Evolutionary conservation across 2,888 invertebrate genomes (phyloP).

Genomic region (Chrysina gloriosa): DNA sequence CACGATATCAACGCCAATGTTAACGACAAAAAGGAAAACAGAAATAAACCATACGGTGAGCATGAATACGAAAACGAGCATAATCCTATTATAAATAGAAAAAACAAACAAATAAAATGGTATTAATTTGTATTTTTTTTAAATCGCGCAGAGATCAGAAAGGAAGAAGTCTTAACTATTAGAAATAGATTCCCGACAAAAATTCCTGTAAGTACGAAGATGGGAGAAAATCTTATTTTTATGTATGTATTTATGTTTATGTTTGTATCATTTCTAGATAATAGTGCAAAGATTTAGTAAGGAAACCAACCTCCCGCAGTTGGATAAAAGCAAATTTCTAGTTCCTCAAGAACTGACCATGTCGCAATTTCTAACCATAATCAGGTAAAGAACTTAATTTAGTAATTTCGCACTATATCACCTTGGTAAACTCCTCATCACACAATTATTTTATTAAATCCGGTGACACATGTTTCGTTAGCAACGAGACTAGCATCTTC

Average conservation of each 20-base stretch:
- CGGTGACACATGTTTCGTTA: too few relatives aligned
- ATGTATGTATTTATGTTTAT: not conserved
- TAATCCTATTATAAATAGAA: too few relatives aligned
- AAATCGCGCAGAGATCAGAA: slow-evolving; percentile 71
- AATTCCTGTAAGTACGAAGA: slow-evolving; percentile 83
- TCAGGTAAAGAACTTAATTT: slow-evolving; percentile 77
- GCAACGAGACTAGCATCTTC: too few relatives aligned
- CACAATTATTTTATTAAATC: too few relatives aligned
- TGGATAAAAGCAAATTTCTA: slow-evolving; percentile 88
- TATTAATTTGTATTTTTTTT: slow-evolving; percentile 40
- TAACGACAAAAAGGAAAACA: slow-evolving; percentile 48
- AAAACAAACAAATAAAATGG: not conserved
- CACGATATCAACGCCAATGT: slow-evolving; percentile 56
- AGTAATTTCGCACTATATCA: not conserved
- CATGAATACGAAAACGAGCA: not conserved
- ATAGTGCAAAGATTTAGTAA: slow-evolving; percentile 86
- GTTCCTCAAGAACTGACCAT: slow-evolving; percentile 91
- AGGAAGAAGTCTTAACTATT: slow-evolving; percentile 83
- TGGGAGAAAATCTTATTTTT: too few relatives aligned
- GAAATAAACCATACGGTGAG: slow-evolving; percentile 55
- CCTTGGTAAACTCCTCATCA: too few relatives aligned
- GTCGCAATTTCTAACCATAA: slow-evolving; percentile 88
- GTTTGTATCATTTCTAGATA: slow-evolving; percentile 68
- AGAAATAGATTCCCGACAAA: slow-evolving; percentile 82
- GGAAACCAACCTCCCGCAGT: slow-evolving; percentile 78